Base-by-base conservation (phyloP, 2,113 vertebrate genomes). In the Polyodon spathula region DNA sequence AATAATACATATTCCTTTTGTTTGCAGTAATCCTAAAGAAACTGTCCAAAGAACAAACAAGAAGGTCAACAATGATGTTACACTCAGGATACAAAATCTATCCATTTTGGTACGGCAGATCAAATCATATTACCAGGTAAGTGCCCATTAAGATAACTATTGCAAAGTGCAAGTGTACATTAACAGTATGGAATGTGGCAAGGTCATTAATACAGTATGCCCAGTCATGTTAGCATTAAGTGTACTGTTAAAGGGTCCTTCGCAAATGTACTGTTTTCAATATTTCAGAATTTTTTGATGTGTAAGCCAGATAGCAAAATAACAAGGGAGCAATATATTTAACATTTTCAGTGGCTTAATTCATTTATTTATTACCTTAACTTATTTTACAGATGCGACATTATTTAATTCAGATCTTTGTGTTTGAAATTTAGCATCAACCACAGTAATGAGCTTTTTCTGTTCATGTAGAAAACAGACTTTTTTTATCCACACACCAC, bases 71-170 rank as follows among this genome's bases (percentile, higher is more conserved):
- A 95, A 94, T 58, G 93, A 98, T 73, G 79, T 92, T 0, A 91
- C 91, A 1, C 81, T 97, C 68, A 86, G 96, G 60, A 92, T 97
- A 68, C 96, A 97, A 78, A 98, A 98, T 76, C 78, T 97, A 17
- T 93, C 91, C 37, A 87, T 93, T 76, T 88, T 98, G 78, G 92
- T 93, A 78, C 89, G 84, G 69, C 92, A 95, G 75, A 93, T 98
- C 69, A 97, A 96, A 84, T 75, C 78, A 65, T 98, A 93, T 72
- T 98, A 98, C 75, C 94, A 97, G 94, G 96, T 98, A 77, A 88
- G 86, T 73, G 17, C 12, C 52, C 60, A 12, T 54, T 57, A 8
- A 55, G 9, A 17, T 37, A n/a, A 9, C n/a, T 50, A 15, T 5
- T 46, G 27, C 27, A 27, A 27, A 27, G 27, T 27, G 27, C 27